A percentile compares a stretch with the other conserved stretches of the same genome.
phyloP scores from a whole-genome alignment of 2,797 vertebrate species.

The Poecilia picta region DNA sequence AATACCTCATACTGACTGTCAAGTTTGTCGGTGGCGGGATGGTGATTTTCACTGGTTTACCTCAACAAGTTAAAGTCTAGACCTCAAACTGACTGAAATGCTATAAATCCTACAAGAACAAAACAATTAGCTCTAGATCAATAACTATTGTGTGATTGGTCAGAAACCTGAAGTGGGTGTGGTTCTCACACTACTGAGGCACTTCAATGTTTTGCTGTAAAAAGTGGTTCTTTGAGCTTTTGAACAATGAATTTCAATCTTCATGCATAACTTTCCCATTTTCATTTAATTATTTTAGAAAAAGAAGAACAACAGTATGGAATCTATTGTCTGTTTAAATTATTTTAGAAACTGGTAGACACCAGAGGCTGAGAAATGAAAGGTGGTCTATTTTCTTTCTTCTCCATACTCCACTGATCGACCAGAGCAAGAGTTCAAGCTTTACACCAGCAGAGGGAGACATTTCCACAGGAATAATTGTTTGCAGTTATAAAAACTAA shows the following conservation, averaged over 20 bases:
- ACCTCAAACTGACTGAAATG: not conserved
- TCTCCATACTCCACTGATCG: not conserved
- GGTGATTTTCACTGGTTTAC: not conserved
- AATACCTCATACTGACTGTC: not conserved
- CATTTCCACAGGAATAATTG: constrained; percentile 43
- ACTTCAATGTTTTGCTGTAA: not conserved
- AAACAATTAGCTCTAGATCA: not conserved
- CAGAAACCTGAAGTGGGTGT: not conserved
- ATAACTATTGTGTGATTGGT: not conserved
- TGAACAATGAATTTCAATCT: not conserved
- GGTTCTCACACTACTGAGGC: not conserved
- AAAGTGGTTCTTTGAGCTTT: not conserved
- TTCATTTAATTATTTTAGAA: not conserved
- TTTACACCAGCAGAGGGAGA: constrained; percentile 64
- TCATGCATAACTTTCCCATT: not conserved
- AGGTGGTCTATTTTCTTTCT: too few relatives aligned
- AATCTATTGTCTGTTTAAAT: not conserved
- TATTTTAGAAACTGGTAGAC: not conserved
- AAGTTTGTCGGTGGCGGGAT: not conserved
- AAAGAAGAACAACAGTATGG: not conserved
- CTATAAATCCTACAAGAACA: not conserved
- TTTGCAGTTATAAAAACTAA: not conserved
- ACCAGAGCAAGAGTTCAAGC: not conserved
- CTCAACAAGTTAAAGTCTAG: not conserved
- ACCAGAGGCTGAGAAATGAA: not conserved